Conservation (phyloP, 2,797 vertebrate genomes). For the Myotis pilosus region DNA sequence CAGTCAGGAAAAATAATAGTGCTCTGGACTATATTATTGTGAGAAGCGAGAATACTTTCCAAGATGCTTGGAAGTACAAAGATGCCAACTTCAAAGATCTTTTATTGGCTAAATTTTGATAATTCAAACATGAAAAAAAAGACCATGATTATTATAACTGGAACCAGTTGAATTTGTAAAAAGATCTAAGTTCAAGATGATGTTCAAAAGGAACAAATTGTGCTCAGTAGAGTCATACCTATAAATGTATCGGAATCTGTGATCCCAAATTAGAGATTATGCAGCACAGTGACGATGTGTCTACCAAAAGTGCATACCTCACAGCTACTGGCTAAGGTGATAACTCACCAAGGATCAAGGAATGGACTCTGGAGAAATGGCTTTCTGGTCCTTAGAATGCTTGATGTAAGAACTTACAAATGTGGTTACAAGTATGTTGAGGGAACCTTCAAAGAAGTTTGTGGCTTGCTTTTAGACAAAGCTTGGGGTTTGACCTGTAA, state of each 20-base stretch:
- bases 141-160: neutral
- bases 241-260: neutral
- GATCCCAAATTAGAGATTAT: neutral
- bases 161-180: conserved; percentile 29
- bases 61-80: neutral
- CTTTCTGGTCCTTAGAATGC: neutral
- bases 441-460: neutral
- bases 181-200: neutral
- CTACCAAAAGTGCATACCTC: neutral
- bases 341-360: neutral
- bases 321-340: neutral
- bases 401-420: neutral
- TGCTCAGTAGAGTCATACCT: neutral
- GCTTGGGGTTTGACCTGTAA: neutral
- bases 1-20: neutral
- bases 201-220: neutral
- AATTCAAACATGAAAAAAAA: neutral
- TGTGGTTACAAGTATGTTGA: neutral
- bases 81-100: neutral
- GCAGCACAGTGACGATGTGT: no score
- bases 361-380: neutral
- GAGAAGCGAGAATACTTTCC: neutral
- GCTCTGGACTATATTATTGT: neutral
- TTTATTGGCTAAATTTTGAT: neutral
- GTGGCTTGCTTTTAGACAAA: neutral